phyloP scores from a whole-genome alignment of 2,888 invertebrate species.

The Anoplius nigerrimus region DNA sequence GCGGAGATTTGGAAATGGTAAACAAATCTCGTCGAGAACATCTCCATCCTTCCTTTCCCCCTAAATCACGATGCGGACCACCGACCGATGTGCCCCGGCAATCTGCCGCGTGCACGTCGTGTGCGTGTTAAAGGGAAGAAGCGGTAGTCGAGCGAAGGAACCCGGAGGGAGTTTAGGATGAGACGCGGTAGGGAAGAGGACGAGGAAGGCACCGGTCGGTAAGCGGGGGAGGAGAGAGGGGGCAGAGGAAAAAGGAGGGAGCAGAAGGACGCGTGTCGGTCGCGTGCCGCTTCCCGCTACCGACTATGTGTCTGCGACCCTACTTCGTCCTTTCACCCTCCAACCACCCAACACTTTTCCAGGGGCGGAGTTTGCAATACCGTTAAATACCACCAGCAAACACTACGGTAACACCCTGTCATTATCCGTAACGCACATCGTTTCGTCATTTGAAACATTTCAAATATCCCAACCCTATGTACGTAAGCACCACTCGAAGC shows the following conservation, averaged over 20 bases:
- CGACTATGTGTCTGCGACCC: slow-evolving; percentile 63
- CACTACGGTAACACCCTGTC: too few relatives aligned
- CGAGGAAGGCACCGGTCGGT: slow-evolving; percentile 19
- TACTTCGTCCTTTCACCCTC: slow-evolving; percentile 48
- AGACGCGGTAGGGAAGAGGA: slow-evolving; percentile 40
- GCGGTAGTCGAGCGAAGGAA: slow-evolving; percentile 39
- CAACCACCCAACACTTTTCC: slow-evolving; percentile 43
- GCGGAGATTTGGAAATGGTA: too few relatives aligned
- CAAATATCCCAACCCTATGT: too few relatives aligned
- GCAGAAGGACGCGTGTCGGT: slow-evolving; percentile 69
- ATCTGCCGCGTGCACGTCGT: not conserved
- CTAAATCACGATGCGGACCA: too few relatives aligned
- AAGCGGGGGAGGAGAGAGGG: slow-evolving; percentile 35
- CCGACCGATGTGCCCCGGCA: too few relatives aligned
- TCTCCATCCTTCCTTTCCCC: too few relatives aligned
- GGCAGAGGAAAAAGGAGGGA: slow-evolving; percentile 19
- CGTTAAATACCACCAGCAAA: too few relatives aligned
- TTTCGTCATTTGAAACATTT: too few relatives aligned
- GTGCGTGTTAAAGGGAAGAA: slow-evolving; percentile 9
- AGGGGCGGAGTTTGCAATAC: not conserved
- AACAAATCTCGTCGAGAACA: too few relatives aligned
- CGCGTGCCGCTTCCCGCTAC: slow-evolving; percentile 68
- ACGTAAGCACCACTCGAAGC: too few relatives aligned
- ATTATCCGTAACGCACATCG: too few relatives aligned
- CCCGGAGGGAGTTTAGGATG: slow-evolving; percentile 36